Evolutionary conservation across 92 coral and sea anemone species (phyloP), one percentile per base, ranked within the genome.

Genomic region (Metridium senile): DNA sequence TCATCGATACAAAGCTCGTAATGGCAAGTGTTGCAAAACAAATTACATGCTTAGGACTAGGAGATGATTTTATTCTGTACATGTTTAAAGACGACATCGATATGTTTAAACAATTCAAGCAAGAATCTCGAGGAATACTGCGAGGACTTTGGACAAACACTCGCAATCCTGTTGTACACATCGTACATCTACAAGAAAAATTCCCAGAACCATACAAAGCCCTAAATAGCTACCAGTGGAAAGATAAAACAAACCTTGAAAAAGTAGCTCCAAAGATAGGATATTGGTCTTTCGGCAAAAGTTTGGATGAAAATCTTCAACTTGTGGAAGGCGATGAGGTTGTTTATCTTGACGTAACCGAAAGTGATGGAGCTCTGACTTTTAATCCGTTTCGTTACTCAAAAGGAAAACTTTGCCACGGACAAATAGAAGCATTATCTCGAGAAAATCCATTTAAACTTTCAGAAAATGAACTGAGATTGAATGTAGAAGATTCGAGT

Each of bases 71-170:
- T 39, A 57, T 21, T 9, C 52, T 83, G 7, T 90, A 87, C 61
- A 62, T 91, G 69, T 93, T 90, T 49, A 33, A 80, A n/a, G 82
- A 87, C 23, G 98, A 93, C 62, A 88, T 93, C 3, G 58, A 70
- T 39, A 34, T 27, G n/a, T 79, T 82, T 57, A 86, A 77, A 22
- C 47, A 46, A 59, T 80, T 80, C 23, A 43, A 66, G 1, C 62
- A 52, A 26, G 88, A 84, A n/a, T 80, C 94, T 0, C 89, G 88
- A 30, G 97, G 94, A 0, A 84, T 85, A 64, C 45, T 92, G 83
- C 89, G 83, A 76, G 97, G 97, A 27, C 74, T 92, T 56, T 89
- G 94, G 97, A 83, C 91, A 28, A 79, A 75, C 33, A 74, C 79
- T 26, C 73, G 68, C 7, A 84, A 89, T 1, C 81, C 93, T 19